These are phyloP conservation scores for Psittacula echo DNA, from an alignment of 2,797 vertebrate species.

Conservation along the genomic window DNA sequence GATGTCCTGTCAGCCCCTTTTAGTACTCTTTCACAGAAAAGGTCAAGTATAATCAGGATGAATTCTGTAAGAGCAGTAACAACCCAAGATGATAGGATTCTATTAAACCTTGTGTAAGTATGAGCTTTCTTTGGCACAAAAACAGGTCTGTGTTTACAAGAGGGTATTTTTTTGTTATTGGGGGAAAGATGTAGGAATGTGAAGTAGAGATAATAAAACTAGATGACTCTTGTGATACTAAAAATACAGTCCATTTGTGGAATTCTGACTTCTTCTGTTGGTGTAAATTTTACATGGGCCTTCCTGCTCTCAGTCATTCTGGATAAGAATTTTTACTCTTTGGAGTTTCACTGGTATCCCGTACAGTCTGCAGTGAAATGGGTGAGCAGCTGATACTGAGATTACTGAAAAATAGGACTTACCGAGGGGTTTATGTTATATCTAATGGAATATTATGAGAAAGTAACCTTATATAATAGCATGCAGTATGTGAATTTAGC, in stretches of 20 bases:
- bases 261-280: background rate
- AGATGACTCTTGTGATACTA: accelerated
- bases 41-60: background rate
- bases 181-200: background rate
- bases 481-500: background rate
- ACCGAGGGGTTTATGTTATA: background rate
- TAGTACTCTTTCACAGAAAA: background rate
- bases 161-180: background rate
- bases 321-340: background rate
- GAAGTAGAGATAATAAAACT: background rate
- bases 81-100: background rate
- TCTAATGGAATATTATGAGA: background rate
- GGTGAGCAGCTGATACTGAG: background rate
- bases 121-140: background rate
- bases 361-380: no score
- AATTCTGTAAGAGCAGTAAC: background rate
- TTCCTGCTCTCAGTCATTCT: background rate
- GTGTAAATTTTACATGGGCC: background rate
- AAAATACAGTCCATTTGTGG: background rate
- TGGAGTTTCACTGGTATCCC: background rate
- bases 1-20: background rate
- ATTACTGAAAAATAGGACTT: background rate
- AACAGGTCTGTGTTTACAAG: background rate
- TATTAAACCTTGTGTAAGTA: background rate
- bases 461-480: background rate